Conservation (phyloP, 1,140 invertebrate genomes). For the Drosophila persimilis region DNA sequence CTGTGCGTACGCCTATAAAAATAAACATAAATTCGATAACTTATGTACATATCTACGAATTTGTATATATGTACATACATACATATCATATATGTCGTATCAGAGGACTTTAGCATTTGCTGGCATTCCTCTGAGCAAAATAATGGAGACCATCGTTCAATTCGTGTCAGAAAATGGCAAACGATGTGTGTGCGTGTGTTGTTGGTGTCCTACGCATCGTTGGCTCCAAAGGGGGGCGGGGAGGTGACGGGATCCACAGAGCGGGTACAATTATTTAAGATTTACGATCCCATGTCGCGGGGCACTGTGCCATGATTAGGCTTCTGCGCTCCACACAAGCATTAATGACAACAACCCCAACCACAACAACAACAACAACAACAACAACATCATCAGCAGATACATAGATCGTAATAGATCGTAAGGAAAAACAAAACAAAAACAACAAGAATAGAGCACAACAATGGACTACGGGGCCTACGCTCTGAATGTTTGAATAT, state of each 20-base stretch:
- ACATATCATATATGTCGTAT: constrained; percentile 34
- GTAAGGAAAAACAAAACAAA: constrained; percentile 6
- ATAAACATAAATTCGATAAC: constrained; percentile 63
- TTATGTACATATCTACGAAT: constrained; percentile 20
- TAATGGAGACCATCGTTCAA: constrained; percentile 59
- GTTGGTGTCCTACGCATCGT: constrained; percentile 7
- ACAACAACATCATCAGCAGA: constrained; percentile 41
- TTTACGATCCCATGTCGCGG: constrained; percentile 50
- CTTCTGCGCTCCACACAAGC: neutral
- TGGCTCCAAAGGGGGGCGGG: neutral
- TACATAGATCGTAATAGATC: neutral
- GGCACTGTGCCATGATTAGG: constrained; percentile 34
- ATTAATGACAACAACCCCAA: constrained; percentile 42
- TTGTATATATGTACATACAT: constrained; percentile 13
- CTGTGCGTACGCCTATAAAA: constrained; percentile 34
- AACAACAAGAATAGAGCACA: constrained; percentile 7
- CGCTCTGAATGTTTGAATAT: constrained; percentile 46
- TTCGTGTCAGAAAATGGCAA: constrained; percentile 49
- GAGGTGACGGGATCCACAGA: neutral
- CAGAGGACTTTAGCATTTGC: constrained; percentile 49
- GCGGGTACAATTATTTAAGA: constrained; percentile 58
- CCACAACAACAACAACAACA: constrained; percentile 40
- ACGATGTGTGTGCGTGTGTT: constrained; percentile 25
- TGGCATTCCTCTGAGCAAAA: constrained; percentile 29
- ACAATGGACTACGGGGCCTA: constrained; percentile 46